Conservation (phyloP, 1,140 invertebrate genomes). For the Listronotus oregonensis region DNA sequence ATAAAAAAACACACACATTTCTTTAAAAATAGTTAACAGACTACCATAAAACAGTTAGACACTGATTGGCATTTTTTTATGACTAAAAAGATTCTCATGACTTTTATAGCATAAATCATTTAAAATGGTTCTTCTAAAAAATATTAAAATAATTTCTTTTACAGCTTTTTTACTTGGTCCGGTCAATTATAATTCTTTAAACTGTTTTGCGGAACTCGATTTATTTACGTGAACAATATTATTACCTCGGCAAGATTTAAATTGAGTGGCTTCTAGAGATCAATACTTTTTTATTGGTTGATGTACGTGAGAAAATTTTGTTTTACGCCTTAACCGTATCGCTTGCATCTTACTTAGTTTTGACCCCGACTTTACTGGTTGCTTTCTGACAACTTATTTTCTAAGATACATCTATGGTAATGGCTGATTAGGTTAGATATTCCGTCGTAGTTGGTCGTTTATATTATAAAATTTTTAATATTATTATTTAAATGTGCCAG, state of each 20-base stretch:
- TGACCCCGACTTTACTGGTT: too few species aligned
- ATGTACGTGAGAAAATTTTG: too few species aligned
- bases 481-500: too few species aligned
- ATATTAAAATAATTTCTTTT: constrained; percentile 17
- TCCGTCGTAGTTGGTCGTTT: too few species aligned
- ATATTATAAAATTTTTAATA: too few species aligned
- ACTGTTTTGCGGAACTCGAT: constrained; percentile 11
- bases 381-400: too few species aligned
- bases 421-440: too few species aligned
- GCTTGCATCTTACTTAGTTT: too few species aligned
- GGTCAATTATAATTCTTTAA: constrained; percentile 13
- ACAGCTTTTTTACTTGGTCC: neutral
- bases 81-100: constrained; percentile 8
- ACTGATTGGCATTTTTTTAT: constrained; percentile 6
- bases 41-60: constrained; percentile 8
- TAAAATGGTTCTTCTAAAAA: constrained; percentile 8
- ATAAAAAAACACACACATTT: too few species aligned
- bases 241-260: constrained; percentile 8
- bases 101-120: constrained; percentile 8
- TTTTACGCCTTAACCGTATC: too few species aligned
- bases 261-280: neutral
- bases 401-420: too few species aligned
- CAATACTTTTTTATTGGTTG: too few species aligned
- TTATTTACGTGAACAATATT: constrained; percentile 15
- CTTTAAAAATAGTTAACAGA: constrained; percentile 5